Evolutionary conservation across 2,797 vertebrate genomes (phyloP).

Genomic region (Gila robusta): DNA sequence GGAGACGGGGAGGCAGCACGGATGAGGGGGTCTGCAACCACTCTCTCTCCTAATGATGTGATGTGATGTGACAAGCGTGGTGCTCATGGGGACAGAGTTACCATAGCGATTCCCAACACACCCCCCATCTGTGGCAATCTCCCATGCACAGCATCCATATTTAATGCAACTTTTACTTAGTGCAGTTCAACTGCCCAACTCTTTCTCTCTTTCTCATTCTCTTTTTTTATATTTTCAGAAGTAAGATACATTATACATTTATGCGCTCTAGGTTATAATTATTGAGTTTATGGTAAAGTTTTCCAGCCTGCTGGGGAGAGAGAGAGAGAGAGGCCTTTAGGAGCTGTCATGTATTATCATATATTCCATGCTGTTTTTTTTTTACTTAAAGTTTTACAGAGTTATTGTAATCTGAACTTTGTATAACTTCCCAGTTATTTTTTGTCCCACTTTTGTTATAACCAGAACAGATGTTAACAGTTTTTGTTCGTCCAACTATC

Average conservation of each 20-base stretch:
- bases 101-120: slow-evolving; percentile 61
- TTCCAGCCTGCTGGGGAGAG: not conserved
- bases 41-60: slow-evolving; percentile 51
- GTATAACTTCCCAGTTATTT: not conserved
- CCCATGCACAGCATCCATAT: slow-evolving; percentile 62
- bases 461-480: not conserved
- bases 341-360: slow-evolving; percentile 6
- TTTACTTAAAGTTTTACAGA: not conserved
- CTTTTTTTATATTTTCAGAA: slow-evolving; percentile 33
- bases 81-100: slow-evolving; percentile 55
- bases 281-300: slow-evolving; percentile 25
- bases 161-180: slow-evolving; percentile 64
- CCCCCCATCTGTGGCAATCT: slow-evolving; percentile 43
- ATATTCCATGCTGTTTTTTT: not conserved
- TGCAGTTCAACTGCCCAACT: slow-evolving; percentile 39
- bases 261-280: slow-evolving; percentile 44
- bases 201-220: slow-evolving; percentile 1
- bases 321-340: slow-evolving; percentile 17
- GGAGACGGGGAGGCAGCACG: slow-evolving; percentile 35
- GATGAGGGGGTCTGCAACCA: slow-evolving; percentile 49
- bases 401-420: not conserved
- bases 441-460: not conserved
- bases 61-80: slow-evolving; percentile 53
- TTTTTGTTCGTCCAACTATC: not conserved
- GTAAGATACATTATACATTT: slow-evolving; percentile 45